A percentile compares a stretch with the other conserved stretches of the same genome.
Evolutionary conservation across 1,140 invertebrate species (phyloP).

Genomic region (Pissodes strobi): DNA sequence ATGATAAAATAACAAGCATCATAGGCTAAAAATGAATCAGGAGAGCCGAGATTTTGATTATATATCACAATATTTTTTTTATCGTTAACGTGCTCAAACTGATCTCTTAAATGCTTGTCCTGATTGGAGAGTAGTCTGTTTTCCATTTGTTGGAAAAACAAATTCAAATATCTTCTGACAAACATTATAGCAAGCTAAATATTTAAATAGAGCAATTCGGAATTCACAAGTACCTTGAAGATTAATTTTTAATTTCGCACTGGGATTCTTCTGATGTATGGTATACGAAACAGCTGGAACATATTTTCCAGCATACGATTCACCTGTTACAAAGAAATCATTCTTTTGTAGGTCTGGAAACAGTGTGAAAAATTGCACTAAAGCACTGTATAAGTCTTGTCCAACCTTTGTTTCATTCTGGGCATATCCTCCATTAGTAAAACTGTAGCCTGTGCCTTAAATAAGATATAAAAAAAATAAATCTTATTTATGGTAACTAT

Average conservation of each 20-base stretch:
- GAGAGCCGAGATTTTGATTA: no score
- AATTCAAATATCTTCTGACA: no score
- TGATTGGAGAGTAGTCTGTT: background rate
- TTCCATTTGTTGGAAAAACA: background rate
- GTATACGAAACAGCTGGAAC: constrained; percentile 76
- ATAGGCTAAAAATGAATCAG: no score
- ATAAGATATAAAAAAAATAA: no score
- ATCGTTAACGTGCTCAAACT: no score
- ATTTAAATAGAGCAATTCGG: background rate
- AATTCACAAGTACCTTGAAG: constrained; percentile 55
- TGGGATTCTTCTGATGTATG: constrained; percentile 70
- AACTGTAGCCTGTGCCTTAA: constrained; percentile 78
- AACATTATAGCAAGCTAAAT: background rate
- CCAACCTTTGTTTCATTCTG: constrained; percentile 70
- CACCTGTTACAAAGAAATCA: constrained; percentile 77
- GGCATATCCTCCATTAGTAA: constrained; percentile 68
- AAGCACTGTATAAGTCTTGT: constrained; percentile 65
- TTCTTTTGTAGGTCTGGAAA: constrained; percentile 71
- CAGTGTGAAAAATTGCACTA: constrained; percentile 73
- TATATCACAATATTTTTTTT: no score
- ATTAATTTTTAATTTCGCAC: constrained; percentile 66
- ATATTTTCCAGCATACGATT: constrained; percentile 86
- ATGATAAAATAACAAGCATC: no score
- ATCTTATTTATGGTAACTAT: no score
- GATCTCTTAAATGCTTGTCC: no score